Percentiles rank a stretch among this genome's conserved stretches.
phyloP scores from a whole-genome alignment of 2,888 invertebrate species.

The Caenorhabditis sinica region DNA sequence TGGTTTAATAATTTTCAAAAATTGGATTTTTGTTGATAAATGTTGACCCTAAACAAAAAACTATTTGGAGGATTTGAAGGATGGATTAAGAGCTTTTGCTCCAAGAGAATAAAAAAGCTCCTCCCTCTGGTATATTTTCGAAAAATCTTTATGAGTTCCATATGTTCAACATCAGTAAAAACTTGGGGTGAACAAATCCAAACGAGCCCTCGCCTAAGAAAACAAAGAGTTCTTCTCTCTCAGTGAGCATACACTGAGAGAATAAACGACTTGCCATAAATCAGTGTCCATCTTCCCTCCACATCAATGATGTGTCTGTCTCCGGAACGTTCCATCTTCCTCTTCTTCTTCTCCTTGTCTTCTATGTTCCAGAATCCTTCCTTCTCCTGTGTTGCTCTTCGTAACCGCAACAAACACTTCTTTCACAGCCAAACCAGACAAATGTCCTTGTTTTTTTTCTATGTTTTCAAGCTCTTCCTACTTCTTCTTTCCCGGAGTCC shows the following conservation, averaged over 20 bases:
- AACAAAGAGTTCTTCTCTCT: conserved; percentile 31
- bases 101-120: too few relatives aligned
- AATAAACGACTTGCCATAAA: conserved; percentile 59
- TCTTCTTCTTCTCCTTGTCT: conserved; percentile 24
- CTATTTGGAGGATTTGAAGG: too few relatives aligned
- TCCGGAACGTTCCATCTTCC: conserved; percentile 52
- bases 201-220: conserved; percentile 27
- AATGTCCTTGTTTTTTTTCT: conserved; percentile 36
- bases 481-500: background rate
- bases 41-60: too few relatives aligned
- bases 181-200: conserved; percentile 21
- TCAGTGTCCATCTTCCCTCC: conserved; percentile 38
- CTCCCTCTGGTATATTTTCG: background rate
- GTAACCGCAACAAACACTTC: conserved; percentile 32
- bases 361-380: conserved; percentile 22
- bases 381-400: conserved; percentile 29
- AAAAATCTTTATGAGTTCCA: conserved; percentile 17
- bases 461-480: conserved; percentile 29
- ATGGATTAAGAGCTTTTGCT: too few relatives aligned
- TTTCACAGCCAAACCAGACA: too few relatives aligned
- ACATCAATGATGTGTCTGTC: conserved; percentile 43
- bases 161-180: conserved; percentile 8
- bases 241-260: conserved; percentile 7
- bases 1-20: too few relatives aligned
- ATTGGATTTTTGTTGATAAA: too few relatives aligned